Evolutionary conservation across 2,113 vertebrate genomes (phyloP), one percentile per base, ranked within the genome.

Genomic region (Corvus cornix): DNA sequence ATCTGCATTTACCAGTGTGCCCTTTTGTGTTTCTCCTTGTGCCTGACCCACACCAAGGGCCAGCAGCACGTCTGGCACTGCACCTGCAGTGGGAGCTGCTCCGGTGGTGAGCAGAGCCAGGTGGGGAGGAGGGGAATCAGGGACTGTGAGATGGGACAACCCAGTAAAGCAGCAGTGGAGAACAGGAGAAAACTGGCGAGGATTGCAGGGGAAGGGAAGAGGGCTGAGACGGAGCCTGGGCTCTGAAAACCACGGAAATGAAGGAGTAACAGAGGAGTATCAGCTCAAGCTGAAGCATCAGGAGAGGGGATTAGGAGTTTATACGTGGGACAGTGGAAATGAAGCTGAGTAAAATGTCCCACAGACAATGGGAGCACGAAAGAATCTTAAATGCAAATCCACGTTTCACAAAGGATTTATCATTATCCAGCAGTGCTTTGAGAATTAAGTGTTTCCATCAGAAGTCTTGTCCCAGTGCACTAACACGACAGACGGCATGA

Each of bases 401-500:
- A 89, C 59, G 39, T 89, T 92, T 95, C 88, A 88, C 68, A 83
- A 93, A 95, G 96, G 92, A 92, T 93, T 96, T 95, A 44, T 39
- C 51, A 3, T 80, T 80, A 93, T 92, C 88, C 94, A 81, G 80
- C 76, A 73, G 79, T 3, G 1, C 93, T 95, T 90, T 96, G 78
- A 94, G 97, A 95, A 91, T 95, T 96, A 97, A 96, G 81, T 95
- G 93, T 72, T 96, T 96, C 91, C 91, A 91, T 95, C 84, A 93
- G 84, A 83, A 94, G 52, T 17, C 81, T 83, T 77, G 94, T 95
- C 94, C 84, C 87, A 16, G 35, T 8, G 48, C 72, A 55, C 86
- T 72, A 67, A 87, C 73, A 74, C 1, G 27, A 91, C 77, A 93
- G 90, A 84, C 44, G 1, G 70, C 7, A 2, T 90, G 93, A 93